These are phyloP conservation scores for Sinohyriopsis cumingii DNA, from an alignment of 2,888 invertebrate genomes.

Conservation along the genomic window DNA sequence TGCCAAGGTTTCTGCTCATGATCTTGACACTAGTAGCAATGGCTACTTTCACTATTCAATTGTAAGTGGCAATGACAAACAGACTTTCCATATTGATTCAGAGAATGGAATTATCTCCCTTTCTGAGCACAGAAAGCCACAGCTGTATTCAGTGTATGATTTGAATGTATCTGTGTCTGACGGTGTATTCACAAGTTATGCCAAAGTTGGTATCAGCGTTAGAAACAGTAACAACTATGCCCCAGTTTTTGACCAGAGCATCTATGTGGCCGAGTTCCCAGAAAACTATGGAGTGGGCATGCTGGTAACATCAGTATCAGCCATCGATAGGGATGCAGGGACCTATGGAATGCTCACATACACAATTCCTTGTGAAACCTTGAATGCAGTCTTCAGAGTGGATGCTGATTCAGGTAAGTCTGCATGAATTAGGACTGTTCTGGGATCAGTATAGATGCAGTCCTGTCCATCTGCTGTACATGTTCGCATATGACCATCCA, in stretches of 20 bases:
- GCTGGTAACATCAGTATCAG: slow-evolving; percentile 84
- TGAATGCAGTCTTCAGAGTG: slow-evolving; percentile 70
- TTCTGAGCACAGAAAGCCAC: slow-evolving; percentile 83
- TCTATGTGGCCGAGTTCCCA: slow-evolving; percentile 83
- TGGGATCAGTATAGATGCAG: too few relatives aligned
- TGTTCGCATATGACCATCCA: too few relatives aligned
- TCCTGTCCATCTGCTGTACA: too few relatives aligned
- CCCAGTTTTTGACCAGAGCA: slow-evolving; percentile 84
- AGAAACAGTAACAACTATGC: slow-evolving; percentile 80
- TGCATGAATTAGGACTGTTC: too few relatives aligned
- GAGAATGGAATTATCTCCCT: slow-evolving; percentile 78
- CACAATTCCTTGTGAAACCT: slow-evolving; percentile 67
- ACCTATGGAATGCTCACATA: slow-evolving; percentile 80
- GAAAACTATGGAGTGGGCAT: slow-evolving; percentile 88
- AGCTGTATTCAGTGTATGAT: slow-evolving; percentile 78
- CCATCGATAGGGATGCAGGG: slow-evolving; percentile 85
- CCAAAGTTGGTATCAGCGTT: slow-evolving; percentile 72
- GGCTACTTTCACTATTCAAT: slow-evolving; percentile 85
- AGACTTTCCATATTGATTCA: slow-evolving; percentile 67
- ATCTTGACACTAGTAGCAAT: slow-evolving; percentile 87
- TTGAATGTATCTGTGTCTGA: slow-evolving; percentile 96
- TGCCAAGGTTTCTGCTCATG: slow-evolving; percentile 89
- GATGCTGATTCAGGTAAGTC: slow-evolving; percentile 73
- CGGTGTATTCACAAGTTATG: slow-evolving; percentile 93
- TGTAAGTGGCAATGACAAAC: slow-evolving; percentile 83